Evolutionary conservation across 92 coral and sea anemone species (phyloP), one percentile per base, ranked within the genome.

Genomic region (Palythoa heliodiscus): DNA sequence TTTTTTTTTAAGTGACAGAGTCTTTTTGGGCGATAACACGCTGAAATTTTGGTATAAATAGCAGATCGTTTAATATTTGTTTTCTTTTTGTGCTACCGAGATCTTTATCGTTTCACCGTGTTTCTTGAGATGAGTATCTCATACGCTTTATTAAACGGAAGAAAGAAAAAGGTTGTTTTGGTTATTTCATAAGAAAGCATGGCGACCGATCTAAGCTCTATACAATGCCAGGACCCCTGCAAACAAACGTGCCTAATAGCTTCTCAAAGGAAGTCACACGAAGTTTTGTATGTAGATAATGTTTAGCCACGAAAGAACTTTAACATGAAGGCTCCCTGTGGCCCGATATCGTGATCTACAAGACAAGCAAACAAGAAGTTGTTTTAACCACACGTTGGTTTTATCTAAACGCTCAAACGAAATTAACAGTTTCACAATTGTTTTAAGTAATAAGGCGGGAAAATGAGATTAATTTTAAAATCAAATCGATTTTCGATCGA

Each of bases 381-480:
- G 58, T 23, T n/a, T 2, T 61, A 16, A 78, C 70, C 71, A 78
- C 83, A 50, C 71, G 48, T n/a, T n/a, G 29, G 1, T 35, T 64
- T 64, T 52, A 64, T 25, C 83, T 20, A 60, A 38, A 60, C 53
- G 37, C 17, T 78, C 54, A 7, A 47, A 63, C 68, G 47, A 48
- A 70, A 24, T 67, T 80, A 25, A 52, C 63, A 64, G 38, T 23
- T 37, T 52, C 11, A 22, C 23, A 48, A 25, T 23, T 66, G 72
- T 37, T 66, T 80, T 80, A 80, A 47, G 55, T 40, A 11, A 67
- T 74, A 67, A 76, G 81, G 67, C 60, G 73, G 84, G 73, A 80
- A 64, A 80, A 80, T 39, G 74, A 52, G 73, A 80, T 67, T 52
- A 79, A 22, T 48, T 43, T 67, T 64, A 23, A 80, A 80, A 67